Conservation (phyloP, 2,888 invertebrate genomes). For the Gortyna flavago region DNA sequence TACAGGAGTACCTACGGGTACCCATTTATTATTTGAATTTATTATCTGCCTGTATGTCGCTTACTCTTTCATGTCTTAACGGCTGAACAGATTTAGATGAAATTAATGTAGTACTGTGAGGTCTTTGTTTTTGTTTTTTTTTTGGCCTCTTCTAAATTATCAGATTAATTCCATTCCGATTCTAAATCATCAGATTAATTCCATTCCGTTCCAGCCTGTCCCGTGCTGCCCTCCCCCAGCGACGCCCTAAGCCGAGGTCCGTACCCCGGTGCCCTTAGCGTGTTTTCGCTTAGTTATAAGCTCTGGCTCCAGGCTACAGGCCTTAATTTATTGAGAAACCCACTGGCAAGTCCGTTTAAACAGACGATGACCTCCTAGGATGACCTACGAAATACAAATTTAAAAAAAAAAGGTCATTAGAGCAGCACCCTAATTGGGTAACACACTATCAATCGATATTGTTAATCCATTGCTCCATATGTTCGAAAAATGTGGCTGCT, state of each 20-base stretch:
- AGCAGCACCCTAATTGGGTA: too few relatives aligned
- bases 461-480: too few relatives aligned
- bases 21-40: too few relatives aligned
- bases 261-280: not conserved
- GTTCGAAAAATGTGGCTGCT: too few relatives aligned
- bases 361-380: not conserved
- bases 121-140: not conserved
- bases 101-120: not conserved
- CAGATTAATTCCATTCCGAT: not conserved
- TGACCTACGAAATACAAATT: not conserved
- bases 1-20: too few relatives aligned
- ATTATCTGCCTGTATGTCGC: too few relatives aligned
- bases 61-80: too few relatives aligned
- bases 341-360: not conserved
- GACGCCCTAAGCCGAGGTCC: not conserved
- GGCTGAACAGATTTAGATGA: too few relatives aligned
- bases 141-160: constrained; percentile 1
- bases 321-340: not conserved
- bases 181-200: not conserved
- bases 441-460: too few relatives aligned
- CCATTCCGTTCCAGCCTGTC: not conserved
- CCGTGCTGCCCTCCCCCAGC: not conserved
- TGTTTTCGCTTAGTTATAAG: not conserved
- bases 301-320: not conserved
- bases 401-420: not conserved